These are phyloP conservation scores for Sigmodon hispidus DNA, from an alignment of 2,113 vertebrate species.

Conservation along the genomic window DNA sequence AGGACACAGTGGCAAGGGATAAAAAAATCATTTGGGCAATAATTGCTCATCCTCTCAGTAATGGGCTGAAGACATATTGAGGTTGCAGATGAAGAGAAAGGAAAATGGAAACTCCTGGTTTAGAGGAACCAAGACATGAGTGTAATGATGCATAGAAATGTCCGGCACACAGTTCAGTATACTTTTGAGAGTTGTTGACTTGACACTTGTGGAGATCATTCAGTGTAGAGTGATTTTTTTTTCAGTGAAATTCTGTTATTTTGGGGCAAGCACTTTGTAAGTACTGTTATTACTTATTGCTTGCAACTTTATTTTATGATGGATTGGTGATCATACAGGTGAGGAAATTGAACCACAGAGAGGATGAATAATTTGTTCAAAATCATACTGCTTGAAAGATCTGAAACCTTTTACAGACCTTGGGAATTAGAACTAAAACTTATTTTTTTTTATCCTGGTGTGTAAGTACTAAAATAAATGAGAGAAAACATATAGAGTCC, in stretches of 20 bases:
- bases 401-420: not conserved
- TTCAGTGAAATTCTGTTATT: not conserved
- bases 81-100: not conserved
- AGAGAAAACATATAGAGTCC: not conserved
- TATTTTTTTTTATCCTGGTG: not conserved
- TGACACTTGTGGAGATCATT: not conserved
- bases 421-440: not conserved
- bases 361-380: conserved; percentile 25
- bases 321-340: not conserved
- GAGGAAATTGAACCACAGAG: not conserved
- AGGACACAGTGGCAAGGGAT: not conserved
- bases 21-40: not conserved
- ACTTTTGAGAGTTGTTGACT: not conserved
- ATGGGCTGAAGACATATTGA: not conserved
- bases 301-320: not conserved
- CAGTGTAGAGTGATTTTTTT: not conserved
- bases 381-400: not conserved
- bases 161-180: not conserved
- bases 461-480: not conserved
- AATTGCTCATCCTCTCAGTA: conserved; percentile 6
- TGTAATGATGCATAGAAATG: not conserved
- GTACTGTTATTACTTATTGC: not conserved
- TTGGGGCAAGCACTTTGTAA: not conserved
- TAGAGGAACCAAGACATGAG: not conserved
- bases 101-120: not conserved